Percentiles rank a stretch among this genome's conserved stretches.
Conservation (phyloP, 2,888 invertebrate species). For the Oegoconia quadripuncta region DNA sequence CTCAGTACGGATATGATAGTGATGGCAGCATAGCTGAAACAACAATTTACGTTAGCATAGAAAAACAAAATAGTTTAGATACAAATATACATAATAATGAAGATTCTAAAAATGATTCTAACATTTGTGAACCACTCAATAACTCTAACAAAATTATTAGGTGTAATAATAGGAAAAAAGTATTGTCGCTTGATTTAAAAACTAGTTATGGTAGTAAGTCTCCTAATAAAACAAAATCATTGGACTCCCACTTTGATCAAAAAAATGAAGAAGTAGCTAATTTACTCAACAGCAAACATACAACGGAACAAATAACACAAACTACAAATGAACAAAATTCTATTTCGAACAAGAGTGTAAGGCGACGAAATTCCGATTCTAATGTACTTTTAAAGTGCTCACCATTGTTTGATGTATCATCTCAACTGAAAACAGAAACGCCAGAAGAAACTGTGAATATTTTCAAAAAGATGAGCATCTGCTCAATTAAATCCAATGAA, state of each 20-base stretch:
- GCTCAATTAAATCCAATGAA: conserved; percentile 16
- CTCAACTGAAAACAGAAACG: conserved; percentile 22
- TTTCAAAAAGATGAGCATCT: conserved; percentile 50
- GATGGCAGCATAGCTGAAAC: conserved; percentile 73
- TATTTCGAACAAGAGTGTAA: conserved; percentile 12
- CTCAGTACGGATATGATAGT: conserved; percentile 73
- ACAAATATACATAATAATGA: conserved; percentile 21
- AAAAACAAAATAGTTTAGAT: conserved; percentile 43
- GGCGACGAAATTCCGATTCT: conserved; percentile 51
- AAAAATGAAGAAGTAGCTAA: conserved; percentile 14
- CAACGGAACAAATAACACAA: conserved; percentile 9
- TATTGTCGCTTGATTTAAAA: conserved; percentile 54
- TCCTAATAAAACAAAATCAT: conserved; percentile 23
- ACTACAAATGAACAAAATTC: conserved; percentile 9
- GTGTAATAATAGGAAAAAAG: conserved; percentile 39
- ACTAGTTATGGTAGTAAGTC: conserved; percentile 36
- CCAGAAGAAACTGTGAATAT: conserved; percentile 40
- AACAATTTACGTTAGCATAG: conserved; percentile 68
- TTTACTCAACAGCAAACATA: neutral
- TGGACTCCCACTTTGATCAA: conserved; percentile 24
- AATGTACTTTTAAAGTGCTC: conserved; percentile 33
- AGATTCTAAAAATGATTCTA: conserved; percentile 15
- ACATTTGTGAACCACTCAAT: conserved; percentile 17
- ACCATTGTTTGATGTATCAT: conserved; percentile 16
- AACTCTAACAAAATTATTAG: conserved; percentile 20